Evolutionary conservation across 2,113 vertebrate genomes (phyloP).

Genomic region (Pteronura brasiliensis): DNA sequence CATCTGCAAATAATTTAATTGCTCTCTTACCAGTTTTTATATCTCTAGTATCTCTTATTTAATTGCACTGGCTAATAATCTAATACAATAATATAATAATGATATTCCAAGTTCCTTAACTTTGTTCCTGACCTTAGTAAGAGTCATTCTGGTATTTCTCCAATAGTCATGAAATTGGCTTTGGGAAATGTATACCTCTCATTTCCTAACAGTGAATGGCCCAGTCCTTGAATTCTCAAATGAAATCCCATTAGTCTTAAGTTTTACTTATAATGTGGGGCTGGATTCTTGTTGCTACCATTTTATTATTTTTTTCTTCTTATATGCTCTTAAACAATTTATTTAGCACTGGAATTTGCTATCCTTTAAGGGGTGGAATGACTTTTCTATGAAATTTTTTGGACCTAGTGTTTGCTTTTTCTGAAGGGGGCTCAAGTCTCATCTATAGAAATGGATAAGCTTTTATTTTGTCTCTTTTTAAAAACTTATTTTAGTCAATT

Average conservation of each 20-base stretch:
- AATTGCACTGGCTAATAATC: neutral
- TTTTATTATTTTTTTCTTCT: neutral
- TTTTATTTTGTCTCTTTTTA: constrained; percentile 2
- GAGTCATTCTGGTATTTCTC: neutral
- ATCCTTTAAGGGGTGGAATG: neutral
- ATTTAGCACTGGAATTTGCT: neutral
- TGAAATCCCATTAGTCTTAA: neutral
- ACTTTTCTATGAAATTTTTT: neutral
- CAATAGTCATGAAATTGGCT: neutral
- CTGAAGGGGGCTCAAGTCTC: neutral
- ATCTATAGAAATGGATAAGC: neutral
- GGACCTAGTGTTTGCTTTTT: neutral
- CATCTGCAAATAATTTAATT: neutral
- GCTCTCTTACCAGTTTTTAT: neutral
- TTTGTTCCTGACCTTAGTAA: neutral
- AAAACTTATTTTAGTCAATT: neutral
- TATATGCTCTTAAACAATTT: neutral
- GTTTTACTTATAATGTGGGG: neutral
- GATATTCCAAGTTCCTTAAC: neutral
- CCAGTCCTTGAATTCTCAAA: neutral
- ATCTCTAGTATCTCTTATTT: neutral
- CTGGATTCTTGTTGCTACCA: neutral
- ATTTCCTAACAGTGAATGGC: neutral
- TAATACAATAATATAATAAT: neutral
- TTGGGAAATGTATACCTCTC: neutral